Base-by-base conservation (phyloP, 2,888 invertebrate species). In the Drosophila quinaria region DNA sequence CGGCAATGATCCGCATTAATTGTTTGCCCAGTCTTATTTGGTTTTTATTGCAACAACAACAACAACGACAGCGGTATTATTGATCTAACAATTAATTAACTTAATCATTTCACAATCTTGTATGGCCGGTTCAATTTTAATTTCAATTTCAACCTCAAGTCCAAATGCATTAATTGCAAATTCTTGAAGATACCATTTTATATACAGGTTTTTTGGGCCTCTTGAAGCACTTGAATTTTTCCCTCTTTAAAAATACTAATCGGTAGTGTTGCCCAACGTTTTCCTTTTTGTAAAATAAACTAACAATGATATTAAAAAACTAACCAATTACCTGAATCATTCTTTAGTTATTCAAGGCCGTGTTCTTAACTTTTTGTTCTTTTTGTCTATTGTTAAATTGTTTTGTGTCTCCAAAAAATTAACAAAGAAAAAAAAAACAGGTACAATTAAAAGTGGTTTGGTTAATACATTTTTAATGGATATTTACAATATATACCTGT, bases 1-100 rank as follows among this genome's bases (percentile, higher is more conserved):
- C 31, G 13, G 37, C 64, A 51, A 56, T 56, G 42, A 61, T 39
- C 29, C 47, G 22, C 66, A 39, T 52, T 58, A 58, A 71, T 72
- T 66, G 60, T 56, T 50, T 52, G 56, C 33, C 60, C 19, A 52
- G 41, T 60, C 59, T 65, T 66, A 35, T 65, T 61, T 29, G 61
- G 49, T 39, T 58, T 70, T 61, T 22, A 51, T 71, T 39, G 54
- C 70, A 33, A 13, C 11, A 11, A 6, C 11, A 4, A 4, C 22
- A 22, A 29, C 39, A 41, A n/a, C 5, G 13, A 25, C 39, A 10
- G 19, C 64, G 61, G 64, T 39, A 37, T 58, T 74, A 59, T 74
- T 70, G 70, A 74, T 59, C 70, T 59, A 4, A 10, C 39, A 22
- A 51, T 62, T 55, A 62, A 74, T 70, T 59, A 70, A 42, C 22